Conservation (phyloP, 2,113 vertebrate species). For the Sialia sialis region DNA sequence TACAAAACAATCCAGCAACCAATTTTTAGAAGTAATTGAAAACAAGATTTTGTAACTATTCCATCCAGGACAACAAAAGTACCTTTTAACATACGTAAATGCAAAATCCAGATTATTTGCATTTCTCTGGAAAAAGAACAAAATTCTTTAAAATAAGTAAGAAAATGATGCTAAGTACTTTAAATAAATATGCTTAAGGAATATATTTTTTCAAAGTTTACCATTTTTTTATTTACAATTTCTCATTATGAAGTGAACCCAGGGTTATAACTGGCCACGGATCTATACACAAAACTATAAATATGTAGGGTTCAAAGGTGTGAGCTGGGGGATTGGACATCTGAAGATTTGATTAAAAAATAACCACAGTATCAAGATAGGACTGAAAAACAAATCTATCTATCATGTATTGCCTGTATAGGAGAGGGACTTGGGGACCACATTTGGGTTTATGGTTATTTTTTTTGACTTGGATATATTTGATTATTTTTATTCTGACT, state of each 20-base stretch:
- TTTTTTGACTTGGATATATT: not conserved
- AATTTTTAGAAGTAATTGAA: not conserved
- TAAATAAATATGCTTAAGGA: not conserved
- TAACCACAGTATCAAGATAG: not conserved
- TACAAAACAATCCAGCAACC: not conserved
- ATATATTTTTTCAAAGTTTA: fast-evolving
- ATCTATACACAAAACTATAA: not conserved
- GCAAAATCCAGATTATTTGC: not conserved
- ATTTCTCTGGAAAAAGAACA: not conserved
- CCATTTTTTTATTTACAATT: not conserved
- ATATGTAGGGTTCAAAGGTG: not conserved
- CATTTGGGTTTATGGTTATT: not conserved
- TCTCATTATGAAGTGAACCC: not conserved
- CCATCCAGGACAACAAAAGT: not conserved
- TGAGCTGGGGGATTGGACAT: not conserved
- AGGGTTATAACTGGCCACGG: not conserved
- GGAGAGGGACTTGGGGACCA: not conserved
- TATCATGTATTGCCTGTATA: not conserved
- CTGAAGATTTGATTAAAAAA: not conserved
- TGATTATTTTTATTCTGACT: not conserved
- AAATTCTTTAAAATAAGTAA: not conserved
- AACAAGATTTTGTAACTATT: not conserved
- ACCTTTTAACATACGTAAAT: not conserved
- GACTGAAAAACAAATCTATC: not conserved
- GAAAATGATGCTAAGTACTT: not conserved